These are phyloP conservation scores for Egretta garzetta DNA, from an alignment of 2,113 vertebrate species.

Conservation along the genomic window DNA sequence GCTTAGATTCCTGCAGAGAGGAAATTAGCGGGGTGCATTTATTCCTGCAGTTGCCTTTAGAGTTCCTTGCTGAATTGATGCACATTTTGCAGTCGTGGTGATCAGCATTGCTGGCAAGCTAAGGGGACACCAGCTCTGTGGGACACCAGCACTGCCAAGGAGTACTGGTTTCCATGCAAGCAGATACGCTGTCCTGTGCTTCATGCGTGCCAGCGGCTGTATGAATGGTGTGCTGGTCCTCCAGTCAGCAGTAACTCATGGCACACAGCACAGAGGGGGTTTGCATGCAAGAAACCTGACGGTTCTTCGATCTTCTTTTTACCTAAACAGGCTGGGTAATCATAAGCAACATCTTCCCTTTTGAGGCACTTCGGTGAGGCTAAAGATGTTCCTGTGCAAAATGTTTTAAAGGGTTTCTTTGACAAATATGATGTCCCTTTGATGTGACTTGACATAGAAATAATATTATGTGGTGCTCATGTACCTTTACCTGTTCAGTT, in stretches of 20 bases:
- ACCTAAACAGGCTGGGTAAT: background rate
- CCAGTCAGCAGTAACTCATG: background rate
- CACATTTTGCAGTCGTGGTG: fast-evolving
- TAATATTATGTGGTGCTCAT: background rate
- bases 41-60: background rate
- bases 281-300: background rate
- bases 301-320: background rate
- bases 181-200: background rate
- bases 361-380: background rate
- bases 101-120: background rate
- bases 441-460: background rate
- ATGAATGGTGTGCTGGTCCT: background rate
- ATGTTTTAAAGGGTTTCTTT: background rate
- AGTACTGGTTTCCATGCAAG: background rate
- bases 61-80: background rate
- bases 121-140: background rate
- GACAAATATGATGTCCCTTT: background rate
- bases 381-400: background rate
- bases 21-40: background rate
- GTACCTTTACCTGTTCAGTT: background rate
- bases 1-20: background rate
- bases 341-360: background rate
- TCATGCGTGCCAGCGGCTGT: background rate
- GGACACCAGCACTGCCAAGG: background rate
- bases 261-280: too few relatives aligned